Evolutionary conservation across 2,113 vertebrate species (phyloP).

Genomic region (Rutilus rutilus): DNA sequence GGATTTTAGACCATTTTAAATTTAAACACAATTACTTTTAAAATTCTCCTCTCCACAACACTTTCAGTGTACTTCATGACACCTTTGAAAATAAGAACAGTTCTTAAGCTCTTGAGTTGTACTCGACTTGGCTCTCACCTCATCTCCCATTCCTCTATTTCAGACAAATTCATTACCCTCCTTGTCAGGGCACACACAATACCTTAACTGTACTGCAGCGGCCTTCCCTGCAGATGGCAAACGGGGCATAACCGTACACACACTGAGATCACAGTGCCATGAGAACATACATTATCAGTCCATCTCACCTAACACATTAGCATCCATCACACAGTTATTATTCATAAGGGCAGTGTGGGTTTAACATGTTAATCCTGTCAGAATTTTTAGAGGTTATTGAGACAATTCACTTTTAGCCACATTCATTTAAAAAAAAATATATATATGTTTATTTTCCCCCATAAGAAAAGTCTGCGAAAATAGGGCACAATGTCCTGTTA

Average conservation of each 20-base stretch:
- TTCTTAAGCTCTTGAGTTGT: constrained; percentile 30
- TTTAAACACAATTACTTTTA: not conserved
- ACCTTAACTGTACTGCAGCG: constrained; percentile 54
- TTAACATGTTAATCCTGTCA: constrained; percentile 2
- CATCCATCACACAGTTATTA: constrained; percentile 49
- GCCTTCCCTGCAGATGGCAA: constrained; percentile 50
- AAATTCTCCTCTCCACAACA: constrained; percentile 19
- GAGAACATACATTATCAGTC: constrained; percentile 40
- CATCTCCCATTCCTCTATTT: constrained; percentile 43
- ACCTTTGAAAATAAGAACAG: not conserved
- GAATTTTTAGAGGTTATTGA: not conserved
- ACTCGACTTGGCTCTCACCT: constrained; percentile 30
- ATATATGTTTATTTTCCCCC: not conserved
- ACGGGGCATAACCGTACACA: constrained; percentile 45
- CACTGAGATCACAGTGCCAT: constrained; percentile 46
- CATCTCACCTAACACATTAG: constrained; percentile 33
- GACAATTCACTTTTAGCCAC: not conserved
- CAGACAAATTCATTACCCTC: constrained; percentile 44
- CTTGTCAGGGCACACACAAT: constrained; percentile 49
- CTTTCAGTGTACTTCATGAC: constrained; percentile 12
- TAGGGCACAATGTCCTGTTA: not conserved
- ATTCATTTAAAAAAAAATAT: not conserved
- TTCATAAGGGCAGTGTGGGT: constrained; percentile 35
- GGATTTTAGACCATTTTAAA: not conserved
- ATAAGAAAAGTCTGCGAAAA: not conserved